A percentile compares a stretch with the other conserved stretches of the same genome.
Evolutionary conservation across 1,140 invertebrate species (phyloP).

Genomic region (Drosophila pseudoobscura): DNA sequence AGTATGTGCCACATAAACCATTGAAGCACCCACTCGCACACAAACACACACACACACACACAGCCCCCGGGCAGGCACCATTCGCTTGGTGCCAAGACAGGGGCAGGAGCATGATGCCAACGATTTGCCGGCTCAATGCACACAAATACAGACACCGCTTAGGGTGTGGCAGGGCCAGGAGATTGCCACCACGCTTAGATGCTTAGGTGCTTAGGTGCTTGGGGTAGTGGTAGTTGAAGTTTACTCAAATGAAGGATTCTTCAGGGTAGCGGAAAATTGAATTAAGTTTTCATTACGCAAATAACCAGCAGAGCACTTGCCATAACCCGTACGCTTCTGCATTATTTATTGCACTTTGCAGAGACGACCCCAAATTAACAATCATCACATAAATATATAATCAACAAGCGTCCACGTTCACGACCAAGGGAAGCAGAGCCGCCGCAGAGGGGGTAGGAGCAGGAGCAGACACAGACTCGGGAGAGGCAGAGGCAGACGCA

Average conservation of each 20-base stretch:
- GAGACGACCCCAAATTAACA: slow-evolving; percentile 55
- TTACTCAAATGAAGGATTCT: too few relatives aligned
- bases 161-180: not conserved
- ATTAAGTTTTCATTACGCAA: slow-evolving; percentile 62
- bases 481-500: not conserved
- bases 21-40: slow-evolving; percentile 12
- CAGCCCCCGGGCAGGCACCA: not conserved
- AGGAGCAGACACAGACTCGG: not conserved
- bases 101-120: slow-evolving; percentile 23
- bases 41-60: not conserved
- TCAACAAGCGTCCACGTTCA: slow-evolving; percentile 33
- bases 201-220: slow-evolving; percentile 3
- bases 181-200: slow-evolving; percentile 41
- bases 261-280: slow-evolving; percentile 35
- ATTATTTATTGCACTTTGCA: slow-evolving; percentile 66
- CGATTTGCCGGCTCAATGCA: slow-evolving; percentile 57
- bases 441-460: not conserved
- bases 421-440: not conserved
- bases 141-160: slow-evolving; percentile 24
- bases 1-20: slow-evolving; percentile 54
- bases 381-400: slow-evolving; percentile 61
- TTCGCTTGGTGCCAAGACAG: not conserved
- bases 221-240: too few relatives aligned
- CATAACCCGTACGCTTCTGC: slow-evolving; percentile 56
- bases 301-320: slow-evolving; percentile 37